These are phyloP conservation scores for Himalopsyche anomala DNA, from an alignment of 2,888 invertebrate genomes.

Conservation along the genomic window DNA sequence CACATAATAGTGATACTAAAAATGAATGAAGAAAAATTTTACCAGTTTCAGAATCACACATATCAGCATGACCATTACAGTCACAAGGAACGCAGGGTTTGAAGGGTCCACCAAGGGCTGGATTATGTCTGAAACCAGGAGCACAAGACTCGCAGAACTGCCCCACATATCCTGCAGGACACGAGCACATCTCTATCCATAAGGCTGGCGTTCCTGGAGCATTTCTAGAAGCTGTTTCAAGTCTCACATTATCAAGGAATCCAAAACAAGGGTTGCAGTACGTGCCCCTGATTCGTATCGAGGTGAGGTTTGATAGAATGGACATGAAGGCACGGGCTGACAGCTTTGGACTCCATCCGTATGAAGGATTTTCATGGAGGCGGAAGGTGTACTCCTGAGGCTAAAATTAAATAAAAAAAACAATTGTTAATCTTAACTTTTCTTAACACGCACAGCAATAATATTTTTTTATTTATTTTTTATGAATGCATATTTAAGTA, in stretches of 20 bases:
- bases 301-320: constrained; percentile 93
- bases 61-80: constrained; percentile 96
- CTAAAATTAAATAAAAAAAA: constrained; percentile 70
- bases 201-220: constrained; percentile 85
- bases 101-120: constrained; percentile 94
- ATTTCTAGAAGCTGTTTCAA: constrained; percentile 92
- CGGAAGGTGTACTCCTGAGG: constrained; percentile 89
- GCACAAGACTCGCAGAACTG: constrained; percentile 99
- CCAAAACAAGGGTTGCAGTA: constrained; percentile 91
- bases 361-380: constrained; percentile 93
- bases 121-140: constrained; percentile 94
- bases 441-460: background rate
- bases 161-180: constrained; percentile 91
- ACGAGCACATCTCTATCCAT: constrained; percentile 97
- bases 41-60: constrained; percentile 96
- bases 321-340: constrained; percentile 93
- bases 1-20: background rate
- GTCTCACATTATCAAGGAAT: constrained; percentile 90
- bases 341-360: constrained; percentile 95
- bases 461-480: no score
- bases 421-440: background rate
- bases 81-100: constrained; percentile 97
- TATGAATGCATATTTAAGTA: no score
- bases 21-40: constrained; percentile 63
- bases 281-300: constrained; percentile 95